Evolutionary conservation across 2,113 vertebrate genomes (phyloP).

Genomic region (Lepus europaeus): DNA sequence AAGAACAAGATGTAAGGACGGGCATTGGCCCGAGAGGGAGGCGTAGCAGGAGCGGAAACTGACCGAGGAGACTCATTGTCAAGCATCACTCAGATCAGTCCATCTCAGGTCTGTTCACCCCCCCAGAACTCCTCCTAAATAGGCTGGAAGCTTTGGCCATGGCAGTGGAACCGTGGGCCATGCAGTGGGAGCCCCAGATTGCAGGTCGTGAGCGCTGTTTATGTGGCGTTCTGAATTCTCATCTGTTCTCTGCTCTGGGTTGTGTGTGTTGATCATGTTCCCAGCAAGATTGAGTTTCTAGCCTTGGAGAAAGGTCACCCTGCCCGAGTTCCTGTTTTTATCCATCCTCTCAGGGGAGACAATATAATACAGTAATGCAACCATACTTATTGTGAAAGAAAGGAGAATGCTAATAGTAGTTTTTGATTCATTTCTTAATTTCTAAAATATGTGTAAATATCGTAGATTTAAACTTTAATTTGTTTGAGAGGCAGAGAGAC

Average conservation of each 20-base stretch:
- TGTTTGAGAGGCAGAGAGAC: too few species aligned
- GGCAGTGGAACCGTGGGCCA: background rate
- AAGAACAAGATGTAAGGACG: background rate
- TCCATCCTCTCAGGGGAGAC: background rate
- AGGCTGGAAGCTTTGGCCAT: background rate
- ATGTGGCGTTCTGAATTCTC: background rate
- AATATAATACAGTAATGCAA: background rate
- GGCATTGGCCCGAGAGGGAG: background rate
- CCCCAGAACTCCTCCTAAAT: background rate
- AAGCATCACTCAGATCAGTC: background rate
- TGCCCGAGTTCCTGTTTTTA: conserved; percentile 7
- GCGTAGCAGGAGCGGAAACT: background rate
- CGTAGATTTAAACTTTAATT: background rate
- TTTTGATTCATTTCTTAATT: conserved; percentile 22
- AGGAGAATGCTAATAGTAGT: background rate
- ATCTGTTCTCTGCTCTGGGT: background rate
- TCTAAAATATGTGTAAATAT: conserved; percentile 3
- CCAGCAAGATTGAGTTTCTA: conserved; percentile 33
- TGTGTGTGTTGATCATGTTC: background rate
- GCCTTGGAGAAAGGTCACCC: background rate
- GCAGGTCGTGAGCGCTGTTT: background rate
- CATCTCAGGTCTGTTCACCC: background rate
- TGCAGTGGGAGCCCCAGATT: too few species aligned
- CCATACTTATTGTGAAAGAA: background rate
- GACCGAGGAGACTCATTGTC: background rate